Percentiles rank a stretch among this genome's conserved stretches.
These are phyloP conservation scores for Charadrius vociferus DNA, from an alignment of 2,113 vertebrate genomes.

Conservation along the genomic window DNA sequence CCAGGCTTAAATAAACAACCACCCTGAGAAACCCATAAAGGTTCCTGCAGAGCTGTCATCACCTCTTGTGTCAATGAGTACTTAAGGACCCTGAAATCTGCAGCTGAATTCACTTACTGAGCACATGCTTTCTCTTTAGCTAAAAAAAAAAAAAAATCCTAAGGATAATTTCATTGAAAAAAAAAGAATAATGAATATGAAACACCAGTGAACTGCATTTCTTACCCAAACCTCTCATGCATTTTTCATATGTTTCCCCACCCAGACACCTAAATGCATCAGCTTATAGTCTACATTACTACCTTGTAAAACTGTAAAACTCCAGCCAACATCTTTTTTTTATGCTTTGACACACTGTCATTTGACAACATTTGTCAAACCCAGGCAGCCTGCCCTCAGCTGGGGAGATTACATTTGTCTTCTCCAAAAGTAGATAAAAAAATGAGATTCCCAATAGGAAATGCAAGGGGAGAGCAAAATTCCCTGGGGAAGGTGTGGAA, in stretches of 20 bases:
- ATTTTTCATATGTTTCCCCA: slow-evolving; percentile 45
- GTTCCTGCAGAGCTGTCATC: neutral
- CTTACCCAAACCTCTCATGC: slow-evolving; percentile 37
- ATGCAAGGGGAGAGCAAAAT: neutral
- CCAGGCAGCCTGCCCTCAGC: neutral
- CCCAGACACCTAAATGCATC: neutral
- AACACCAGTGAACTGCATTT: neutral
- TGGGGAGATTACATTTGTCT: neutral
- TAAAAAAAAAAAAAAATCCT: neutral
- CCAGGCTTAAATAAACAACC: slow-evolving; percentile 44
- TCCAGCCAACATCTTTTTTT: neutral
- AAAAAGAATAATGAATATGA: neutral
- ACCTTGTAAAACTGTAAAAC: slow-evolving; percentile 25
- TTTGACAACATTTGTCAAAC: neutral
- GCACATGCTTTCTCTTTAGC: neutral
- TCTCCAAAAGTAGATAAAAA: neutral
- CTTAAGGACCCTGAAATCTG: slow-evolving; percentile 51
- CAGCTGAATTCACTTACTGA: slow-evolving; percentile 16
- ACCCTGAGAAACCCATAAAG: slow-evolving; percentile 37
- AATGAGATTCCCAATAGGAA: neutral
- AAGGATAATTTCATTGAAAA: slow-evolving; percentile 34
- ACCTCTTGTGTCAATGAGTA: slow-evolving; percentile 20
- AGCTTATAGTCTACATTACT: neutral
- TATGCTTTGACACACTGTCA: neutral
- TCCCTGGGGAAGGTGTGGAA: neutral